phyloP scores from a whole-genome alignment of 2,888 invertebrate genomes.

The Polydesmus complanatus region DNA sequence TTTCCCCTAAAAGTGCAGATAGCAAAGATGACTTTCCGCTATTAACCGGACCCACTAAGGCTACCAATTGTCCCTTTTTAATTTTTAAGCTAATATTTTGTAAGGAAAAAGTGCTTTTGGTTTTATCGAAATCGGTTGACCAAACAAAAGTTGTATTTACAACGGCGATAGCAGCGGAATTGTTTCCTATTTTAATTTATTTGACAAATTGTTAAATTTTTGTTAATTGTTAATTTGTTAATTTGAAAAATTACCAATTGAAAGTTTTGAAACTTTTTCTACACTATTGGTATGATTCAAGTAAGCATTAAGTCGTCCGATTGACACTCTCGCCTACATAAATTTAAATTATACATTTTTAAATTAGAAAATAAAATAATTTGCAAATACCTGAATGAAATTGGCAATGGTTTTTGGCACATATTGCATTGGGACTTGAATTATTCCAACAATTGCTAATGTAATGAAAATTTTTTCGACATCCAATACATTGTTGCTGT shows the following conservation, averaged over 20 bases:
- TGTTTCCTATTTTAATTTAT: no score
- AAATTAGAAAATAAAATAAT: not conserved
- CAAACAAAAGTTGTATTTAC: not conserved
- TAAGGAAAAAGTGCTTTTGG: constrained; percentile 53
- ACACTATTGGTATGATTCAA: constrained; percentile 84
- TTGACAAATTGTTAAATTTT: no score
- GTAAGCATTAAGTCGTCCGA: constrained; percentile 79
- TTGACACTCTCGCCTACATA: constrained; percentile 66
- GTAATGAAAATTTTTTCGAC: constrained; percentile 5
- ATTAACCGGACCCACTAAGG: constrained; percentile 37
- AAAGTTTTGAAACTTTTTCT: no score
- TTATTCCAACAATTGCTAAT: not conserved
- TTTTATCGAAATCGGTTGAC: not conserved
- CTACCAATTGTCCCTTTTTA: constrained; percentile 28
- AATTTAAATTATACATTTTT: constrained; percentile 6
- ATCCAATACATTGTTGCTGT: constrained; percentile 5
- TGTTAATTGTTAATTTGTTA: not conserved
- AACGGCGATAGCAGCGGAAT: not conserved
- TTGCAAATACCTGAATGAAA: not conserved
- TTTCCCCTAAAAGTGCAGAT: constrained; percentile 37
- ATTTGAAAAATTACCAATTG: not conserved
- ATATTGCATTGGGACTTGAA: constrained; percentile 3
- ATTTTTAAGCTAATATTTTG: constrained; percentile 30
- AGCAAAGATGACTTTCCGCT: constrained; percentile 38
- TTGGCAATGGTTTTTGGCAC: constrained; percentile 26